Conservation (phyloP, 2,113 vertebrate genomes). For the Rhinolophus ferrumequinum region DNA sequence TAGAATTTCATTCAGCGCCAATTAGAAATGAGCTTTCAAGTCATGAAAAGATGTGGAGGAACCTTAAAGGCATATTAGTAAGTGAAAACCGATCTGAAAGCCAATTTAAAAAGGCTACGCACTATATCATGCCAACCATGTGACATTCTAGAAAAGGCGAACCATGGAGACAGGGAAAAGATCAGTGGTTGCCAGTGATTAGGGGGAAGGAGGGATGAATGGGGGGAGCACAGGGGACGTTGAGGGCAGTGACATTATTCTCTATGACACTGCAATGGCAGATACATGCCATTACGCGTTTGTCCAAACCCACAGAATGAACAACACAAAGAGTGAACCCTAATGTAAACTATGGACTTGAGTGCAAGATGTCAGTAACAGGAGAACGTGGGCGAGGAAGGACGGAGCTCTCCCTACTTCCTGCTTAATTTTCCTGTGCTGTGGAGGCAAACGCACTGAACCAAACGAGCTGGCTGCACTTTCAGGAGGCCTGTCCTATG, state of each 20-base stretch:
- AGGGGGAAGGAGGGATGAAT: background rate
- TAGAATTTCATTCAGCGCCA: background rate
- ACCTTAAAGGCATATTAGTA: background rate
- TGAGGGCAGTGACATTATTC: background rate
- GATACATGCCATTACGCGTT: accelerated
- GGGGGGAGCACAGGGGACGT: accelerated
- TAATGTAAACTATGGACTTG: background rate
- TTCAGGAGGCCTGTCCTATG: background rate
- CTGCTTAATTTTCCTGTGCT: background rate
- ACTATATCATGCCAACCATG: background rate
- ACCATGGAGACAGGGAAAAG: background rate
- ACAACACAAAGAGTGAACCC: no score
- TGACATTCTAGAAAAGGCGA: background rate
- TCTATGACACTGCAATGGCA: background rate
- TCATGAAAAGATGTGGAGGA: background rate
- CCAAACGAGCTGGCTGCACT: background rate
- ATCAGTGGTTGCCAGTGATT: no score
- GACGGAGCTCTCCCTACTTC: background rate
- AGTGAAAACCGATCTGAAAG: background rate
- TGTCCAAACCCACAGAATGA: background rate
- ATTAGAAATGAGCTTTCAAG: background rate
- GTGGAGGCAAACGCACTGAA: background rate
- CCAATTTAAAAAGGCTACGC: background rate
- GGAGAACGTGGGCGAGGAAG: background rate
- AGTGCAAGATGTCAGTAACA: background rate